Base-by-base conservation (phyloP, 2,113 vertebrate species). In the Pycnonotus jocosus region DNA sequence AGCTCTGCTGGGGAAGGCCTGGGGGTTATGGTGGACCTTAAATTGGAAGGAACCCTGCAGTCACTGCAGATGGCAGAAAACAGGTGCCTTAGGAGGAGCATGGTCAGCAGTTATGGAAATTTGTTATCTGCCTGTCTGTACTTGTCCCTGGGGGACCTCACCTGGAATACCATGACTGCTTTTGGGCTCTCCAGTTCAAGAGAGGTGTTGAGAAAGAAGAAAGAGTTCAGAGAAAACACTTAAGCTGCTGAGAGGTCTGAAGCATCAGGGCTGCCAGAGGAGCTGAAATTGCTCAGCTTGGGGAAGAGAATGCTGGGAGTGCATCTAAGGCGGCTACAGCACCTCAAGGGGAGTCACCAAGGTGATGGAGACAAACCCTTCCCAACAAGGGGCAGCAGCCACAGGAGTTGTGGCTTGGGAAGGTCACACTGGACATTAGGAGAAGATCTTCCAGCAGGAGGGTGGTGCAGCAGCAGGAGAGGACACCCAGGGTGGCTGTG, bases 121-220 rank as follows among this genome's bases (percentile, higher is more conserved):
- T 10, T 22, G 2, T 71, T 48, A 51, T 15, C 53, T 11, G 2
- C 42, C 62, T 38, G 44, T 38, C 27, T 35, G 38, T 69, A 31
- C 16, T 38, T 0, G 0, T 33, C 1, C 1, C n/a, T 54, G 38
- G 15, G 35, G 25, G 48, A 23, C 38, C 53, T 58, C 51, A 54
- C 25, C 28, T 76, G 80, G 44, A 86, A 82, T 31, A 19, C 38
- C 31, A 19, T 21, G 25, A 14, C 19, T 7, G 17, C 10, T 61
- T 77, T 35, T 12, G 56, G 10, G 21, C 25, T 24, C 60, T 48
- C 15, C 38, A 35, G n/a, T 31, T 69, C 72, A 35, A 45, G 40
- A 51, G 11, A n/a, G 14, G 51, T 25, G 5, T 33, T 72, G 25
- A 88, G 79, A 88, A 90, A 85, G 10, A 74, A 28, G 30, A 60